Evolutionary conservation across 1,140 invertebrate genomes (phyloP).

Genomic region (Ephestia elutella): DNA sequence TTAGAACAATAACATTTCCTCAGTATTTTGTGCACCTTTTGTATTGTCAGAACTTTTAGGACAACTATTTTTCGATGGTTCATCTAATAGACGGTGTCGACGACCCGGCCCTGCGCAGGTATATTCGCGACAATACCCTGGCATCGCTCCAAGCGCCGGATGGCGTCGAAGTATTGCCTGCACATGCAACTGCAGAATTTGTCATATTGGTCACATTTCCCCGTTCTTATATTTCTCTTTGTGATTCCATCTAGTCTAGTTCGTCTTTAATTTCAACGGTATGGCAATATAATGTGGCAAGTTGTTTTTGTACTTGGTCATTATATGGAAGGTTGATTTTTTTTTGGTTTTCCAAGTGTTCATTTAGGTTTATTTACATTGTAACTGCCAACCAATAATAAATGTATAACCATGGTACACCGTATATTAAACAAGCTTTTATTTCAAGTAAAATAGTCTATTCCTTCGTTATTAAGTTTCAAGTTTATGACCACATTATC

Average conservation of each 20-base stretch:
- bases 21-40: no score
- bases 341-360: no score
- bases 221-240: background rate
- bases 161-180: conserved; percentile 16
- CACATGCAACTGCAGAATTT: background rate
- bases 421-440: no score
- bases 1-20: no score
- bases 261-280: no score
- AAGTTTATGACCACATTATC: background rate
- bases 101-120: conserved; percentile 40
- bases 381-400: no score
- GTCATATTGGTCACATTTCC: background rate
- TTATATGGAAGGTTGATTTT: no score
- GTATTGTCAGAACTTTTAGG: background rate
- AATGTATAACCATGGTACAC: no score
- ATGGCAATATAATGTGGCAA: no score
- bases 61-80: conserved; percentile 2
- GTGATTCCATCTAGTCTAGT: background rate
- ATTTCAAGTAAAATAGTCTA: background rate
- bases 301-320: no score
- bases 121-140: conserved; percentile 40
- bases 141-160: conserved; percentile 39
- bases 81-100: conserved; percentile 39
- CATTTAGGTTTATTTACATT: no score
- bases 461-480: background rate